phyloP scores from a whole-genome alignment of 1,140 invertebrate genomes.

The Drosophila aff. region DNA sequence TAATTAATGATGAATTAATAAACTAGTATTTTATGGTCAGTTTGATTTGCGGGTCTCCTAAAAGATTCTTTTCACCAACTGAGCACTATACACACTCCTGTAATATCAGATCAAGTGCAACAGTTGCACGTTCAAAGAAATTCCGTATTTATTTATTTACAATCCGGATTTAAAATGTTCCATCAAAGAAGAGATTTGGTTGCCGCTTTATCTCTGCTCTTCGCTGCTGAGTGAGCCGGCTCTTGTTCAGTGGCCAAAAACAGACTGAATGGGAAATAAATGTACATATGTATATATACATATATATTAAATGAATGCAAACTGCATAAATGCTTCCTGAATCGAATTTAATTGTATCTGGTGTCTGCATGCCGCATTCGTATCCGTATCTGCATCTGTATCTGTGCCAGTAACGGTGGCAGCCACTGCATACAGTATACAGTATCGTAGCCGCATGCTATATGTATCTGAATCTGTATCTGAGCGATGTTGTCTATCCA shows the following conservation, averaged over 20 bases:
- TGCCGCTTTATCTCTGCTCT: slow-evolving; percentile 26
- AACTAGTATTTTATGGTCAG: background rate
- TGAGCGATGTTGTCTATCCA: slow-evolving; percentile 68
- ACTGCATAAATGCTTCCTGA: slow-evolving; percentile 81
- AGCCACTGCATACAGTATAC: slow-evolving; percentile 3
- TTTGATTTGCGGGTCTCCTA: too few species aligned
- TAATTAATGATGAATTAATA: background rate
- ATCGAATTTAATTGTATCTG: slow-evolving; percentile 82
- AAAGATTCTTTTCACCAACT: background rate
- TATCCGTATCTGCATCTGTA: slow-evolving; percentile 45
- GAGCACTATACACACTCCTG: background rate
- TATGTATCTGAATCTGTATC: slow-evolving; percentile 17
- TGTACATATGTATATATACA: slow-evolving; percentile 27
- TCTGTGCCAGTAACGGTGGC: slow-evolving; percentile 13
- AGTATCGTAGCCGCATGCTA: slow-evolving; percentile 14
- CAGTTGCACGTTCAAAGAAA: slow-evolving; percentile 36
- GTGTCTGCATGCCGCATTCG: slow-evolving; percentile 37
- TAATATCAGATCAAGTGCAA: slow-evolving; percentile 15
- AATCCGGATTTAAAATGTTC: slow-evolving; percentile 25
- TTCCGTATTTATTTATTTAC: slow-evolving; percentile 31
- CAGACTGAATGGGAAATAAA: slow-evolving; percentile 14
- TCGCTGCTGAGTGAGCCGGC: background rate
- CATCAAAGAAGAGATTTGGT: slow-evolving; percentile 50
- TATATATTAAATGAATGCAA: slow-evolving; percentile 52
- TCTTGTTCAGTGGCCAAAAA: slow-evolving; percentile 11